A percentile compares a stretch with the other conserved stretches of the same genome.
Evolutionary conservation across 2,113 vertebrate species (phyloP).

Genomic region (Oophaga pumilio): DNA sequence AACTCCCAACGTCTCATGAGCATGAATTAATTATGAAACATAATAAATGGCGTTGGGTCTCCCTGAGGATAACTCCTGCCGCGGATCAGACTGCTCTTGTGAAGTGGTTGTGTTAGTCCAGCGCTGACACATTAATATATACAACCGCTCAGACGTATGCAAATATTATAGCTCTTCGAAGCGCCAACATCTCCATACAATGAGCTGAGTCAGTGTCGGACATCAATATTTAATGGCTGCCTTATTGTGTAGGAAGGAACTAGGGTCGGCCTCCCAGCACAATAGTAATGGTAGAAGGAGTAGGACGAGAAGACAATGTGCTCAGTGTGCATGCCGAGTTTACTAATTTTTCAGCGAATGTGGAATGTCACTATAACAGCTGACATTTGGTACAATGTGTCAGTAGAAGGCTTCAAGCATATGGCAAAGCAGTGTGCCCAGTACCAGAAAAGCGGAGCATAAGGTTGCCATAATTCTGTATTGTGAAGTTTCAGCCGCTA

Average conservation of each 20-base stretch:
- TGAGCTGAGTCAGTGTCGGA: not conserved
- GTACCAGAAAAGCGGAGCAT: too few species aligned
- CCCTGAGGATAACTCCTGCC: not conserved
- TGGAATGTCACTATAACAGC: too few species aligned
- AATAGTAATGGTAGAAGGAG: not conserved
- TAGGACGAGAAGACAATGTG: too few species aligned
- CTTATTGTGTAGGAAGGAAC: not conserved
- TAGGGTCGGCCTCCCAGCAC: not conserved
- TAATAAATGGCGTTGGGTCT: not conserved
- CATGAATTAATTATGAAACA: not conserved
- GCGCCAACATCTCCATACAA: not conserved
- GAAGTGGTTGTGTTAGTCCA: not conserved
- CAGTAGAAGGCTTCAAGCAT: too few species aligned
- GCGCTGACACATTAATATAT: slow-evolving; percentile 14
- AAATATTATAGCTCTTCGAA: not conserved
- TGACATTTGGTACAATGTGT: too few species aligned
- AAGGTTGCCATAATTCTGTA: too few species aligned
- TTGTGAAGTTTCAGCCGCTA: too few species aligned
- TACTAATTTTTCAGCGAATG: too few species aligned
- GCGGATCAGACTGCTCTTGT: not conserved
- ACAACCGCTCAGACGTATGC: not conserved
- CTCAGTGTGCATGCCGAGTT: too few species aligned
- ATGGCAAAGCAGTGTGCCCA: too few species aligned
- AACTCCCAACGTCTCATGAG: not conserved
- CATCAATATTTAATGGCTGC: slow-evolving; percentile 31